Evolutionary conservation across 1,140 invertebrate genomes (phyloP), one percentile per base, ranked within the genome.

Genomic region (Drosophila malerkotliana): DNA sequence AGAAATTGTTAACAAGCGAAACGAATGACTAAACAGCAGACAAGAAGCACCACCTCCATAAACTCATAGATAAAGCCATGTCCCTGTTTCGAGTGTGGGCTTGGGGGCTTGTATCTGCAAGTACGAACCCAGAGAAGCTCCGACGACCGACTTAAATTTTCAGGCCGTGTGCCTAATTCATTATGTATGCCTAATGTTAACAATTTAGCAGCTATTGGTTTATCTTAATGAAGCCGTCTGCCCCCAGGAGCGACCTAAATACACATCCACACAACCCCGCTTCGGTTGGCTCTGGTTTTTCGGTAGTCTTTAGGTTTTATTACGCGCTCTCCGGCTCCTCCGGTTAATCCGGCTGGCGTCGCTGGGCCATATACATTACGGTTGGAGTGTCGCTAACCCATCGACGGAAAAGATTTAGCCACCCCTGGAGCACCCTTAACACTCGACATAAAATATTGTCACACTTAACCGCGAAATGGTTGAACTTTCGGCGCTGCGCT

Each of bases 161-260:
- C 49, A 47, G 66, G 32, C 66, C 49, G 52, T 34, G 76, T 61
- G 73, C 74, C 74, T 83, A 83, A 88, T 88, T 88, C 76, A 88
- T 88, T 88, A 88, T 88, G 79, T 73, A 88, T 88, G 83, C 83
- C 59, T 79, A 88, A 88, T 88, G 83, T 88, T 88, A 88, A 88
- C 83, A 88, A 88, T 88, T 88, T 88, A 88, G 84, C 83, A 88
- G 79, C 83, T 88, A 88, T 88, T 88, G 83, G 83, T 88, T 88
- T 88, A 88, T 88, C 83, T 83, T 88, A 88, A 88, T 88, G 83
- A 88, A 88, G 83, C 83, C 76, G 83, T 88, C 79, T 88, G 83
- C 72, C 68, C 79, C 62, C 57, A 44, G 64, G 58, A 67, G 45
- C 73, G 56, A 59, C 82, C 68, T 66, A 81, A 87, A 77, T 71